Evolutionary conservation across 2,888 invertebrate genomes (phyloP), one percentile per base, ranked within the genome.

Genomic region (Chironomus riparius): DNA sequence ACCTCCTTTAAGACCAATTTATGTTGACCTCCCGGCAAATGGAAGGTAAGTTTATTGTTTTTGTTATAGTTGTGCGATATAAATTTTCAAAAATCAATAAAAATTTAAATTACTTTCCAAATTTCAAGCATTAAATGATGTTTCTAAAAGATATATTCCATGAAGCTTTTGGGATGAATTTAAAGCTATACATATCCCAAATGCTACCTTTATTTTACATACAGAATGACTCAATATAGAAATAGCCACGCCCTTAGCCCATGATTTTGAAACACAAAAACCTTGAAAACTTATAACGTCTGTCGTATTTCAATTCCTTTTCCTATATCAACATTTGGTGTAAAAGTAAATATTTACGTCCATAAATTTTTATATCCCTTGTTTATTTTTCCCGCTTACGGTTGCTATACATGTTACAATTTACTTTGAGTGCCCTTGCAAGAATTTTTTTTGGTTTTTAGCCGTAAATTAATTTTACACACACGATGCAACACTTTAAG

Each of bases 21-120:
- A 80, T 77, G 78, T 80, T 21, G 80, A 80, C 77, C 77, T 80
- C 50, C 80, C 80, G 72, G 70, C 78, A 62, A 80, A 79, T 78
- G 80, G 80, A 78, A 80, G 79, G 80, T 80, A 77, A 79, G 79
- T 78, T 62, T 2, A 10, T 10, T 6, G 5, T 38, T 47, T 61
- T 61, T 4, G 28, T 4, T 28, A 4, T 4, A 4, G 4, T 28
- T 1, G 28, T 24, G 13, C 4, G 22, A 65, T 24, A 7, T 62
- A 68, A 69, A 28, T 38, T 4, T 18, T 2, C 12, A 6, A 4
- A 24, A 4, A 13, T 21, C 13, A 3, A 21, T 65, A 12, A 62
- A 62, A 15, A 62, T 12, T 6, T 4, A 21, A 21, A 13, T 21
- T 65, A 21, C 24, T 13, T 24, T 18, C 12, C 21, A 13, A 21